Percentiles rank a stretch among this genome's conserved stretches.
phyloP scores from a whole-genome alignment of 1,140 invertebrate species.

The Luehdorfia chinensis region DNA sequence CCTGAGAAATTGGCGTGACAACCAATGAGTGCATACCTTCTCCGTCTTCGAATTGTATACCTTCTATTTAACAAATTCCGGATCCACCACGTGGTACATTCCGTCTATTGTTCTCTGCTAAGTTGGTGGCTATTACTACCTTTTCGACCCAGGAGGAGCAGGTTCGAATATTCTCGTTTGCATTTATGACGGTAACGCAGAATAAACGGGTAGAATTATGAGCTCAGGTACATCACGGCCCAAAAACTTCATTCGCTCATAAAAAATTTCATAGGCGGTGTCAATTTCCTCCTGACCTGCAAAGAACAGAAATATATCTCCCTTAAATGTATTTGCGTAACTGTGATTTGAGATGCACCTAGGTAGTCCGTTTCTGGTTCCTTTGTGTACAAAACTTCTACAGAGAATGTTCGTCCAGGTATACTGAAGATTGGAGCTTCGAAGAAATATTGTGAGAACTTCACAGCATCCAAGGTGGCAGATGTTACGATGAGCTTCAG shows the following conservation, averaged over 20 bases:
- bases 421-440: slow-evolving; percentile 97
- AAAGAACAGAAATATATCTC: slow-evolving; percentile 92
- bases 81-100: slow-evolving; percentile 99
- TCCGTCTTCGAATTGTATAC: slow-evolving; percentile 99
- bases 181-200: slow-evolving; percentile 99
- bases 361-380: slow-evolving; percentile 99
- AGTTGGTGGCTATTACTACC: slow-evolving; percentile 99
- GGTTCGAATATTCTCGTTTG: slow-evolving; percentile 99
- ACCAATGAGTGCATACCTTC: slow-evolving; percentile 99
- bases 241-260: slow-evolving; percentile 98
- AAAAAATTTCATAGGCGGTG: slow-evolving; percentile 98
- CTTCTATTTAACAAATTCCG: slow-evolving; percentile 99
- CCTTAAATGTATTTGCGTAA: slow-evolving; percentile 99
- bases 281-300: slow-evolving; percentile 99
- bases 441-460: slow-evolving; percentile 99
- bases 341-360: slow-evolving; percentile 97
- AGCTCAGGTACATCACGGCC: slow-evolving; percentile 98
- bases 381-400: slow-evolving; percentile 98
- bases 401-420: slow-evolving; percentile 97
- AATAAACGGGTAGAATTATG: slow-evolving; percentile 99
- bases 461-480: slow-evolving; percentile 98
- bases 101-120: slow-evolving; percentile 99
- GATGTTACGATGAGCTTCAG: slow-evolving; percentile 99
- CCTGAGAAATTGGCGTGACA: slow-evolving; percentile 98
- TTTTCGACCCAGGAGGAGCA: slow-evolving; percentile 98